Evolutionary conservation across 2,888 invertebrate genomes (phyloP).

Genomic region (Acrobasis consociella): DNA sequence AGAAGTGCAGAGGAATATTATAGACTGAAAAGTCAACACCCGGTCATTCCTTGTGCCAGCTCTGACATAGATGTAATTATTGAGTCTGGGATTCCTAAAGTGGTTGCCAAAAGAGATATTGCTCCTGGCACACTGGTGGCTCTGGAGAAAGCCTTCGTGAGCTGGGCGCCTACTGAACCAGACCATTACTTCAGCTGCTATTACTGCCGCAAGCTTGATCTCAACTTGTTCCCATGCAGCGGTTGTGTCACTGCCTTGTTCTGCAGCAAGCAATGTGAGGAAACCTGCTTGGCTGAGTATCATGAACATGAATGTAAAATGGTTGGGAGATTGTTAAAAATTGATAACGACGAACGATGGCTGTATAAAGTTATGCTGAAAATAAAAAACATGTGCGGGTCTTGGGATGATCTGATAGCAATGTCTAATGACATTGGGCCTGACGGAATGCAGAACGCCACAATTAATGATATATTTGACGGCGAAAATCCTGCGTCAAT

Average conservation of each 20-base stretch:
- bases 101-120: conserved; percentile 25
- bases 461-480: background rate
- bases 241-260: conserved; percentile 24
- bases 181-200: conserved; percentile 22
- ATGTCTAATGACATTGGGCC: background rate
- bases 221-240: conserved; percentile 27
- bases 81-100: conserved; percentile 16
- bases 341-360: conserved; percentile 2
- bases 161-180: conserved; percentile 3
- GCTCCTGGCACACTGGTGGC: conserved; percentile 24
- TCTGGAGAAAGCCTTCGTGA: conserved; percentile 23
- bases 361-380: background rate
- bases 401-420: conserved; percentile 8
- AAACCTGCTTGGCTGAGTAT: conserved; percentile 12
- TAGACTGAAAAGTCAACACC: background rate
- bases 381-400: background rate
- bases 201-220: conserved; percentile 23
- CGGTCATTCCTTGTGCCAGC: conserved; percentile 14
- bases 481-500: background rate
- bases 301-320: conserved; percentile 9
- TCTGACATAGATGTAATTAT: conserved; percentile 13
- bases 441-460: conserved; percentile 2
- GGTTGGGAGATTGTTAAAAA: background rate
- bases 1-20: conserved; percentile 12
- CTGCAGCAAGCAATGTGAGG: conserved; percentile 22